Evolutionary conservation across 2,113 vertebrate genomes (phyloP).

Genomic region (Grammomys dolichurus): DNA sequence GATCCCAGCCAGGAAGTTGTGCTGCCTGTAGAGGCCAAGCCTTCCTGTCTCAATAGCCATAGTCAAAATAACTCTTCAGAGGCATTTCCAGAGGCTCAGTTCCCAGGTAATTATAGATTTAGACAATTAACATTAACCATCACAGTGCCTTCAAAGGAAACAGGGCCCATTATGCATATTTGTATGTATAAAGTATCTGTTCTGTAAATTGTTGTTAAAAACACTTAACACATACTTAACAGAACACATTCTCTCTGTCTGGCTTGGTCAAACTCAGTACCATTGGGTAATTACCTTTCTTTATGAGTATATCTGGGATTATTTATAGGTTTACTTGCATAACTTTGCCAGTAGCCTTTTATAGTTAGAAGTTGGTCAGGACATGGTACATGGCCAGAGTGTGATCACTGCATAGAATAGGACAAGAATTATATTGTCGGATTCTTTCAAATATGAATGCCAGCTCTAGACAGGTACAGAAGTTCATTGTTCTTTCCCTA

Average conservation of each 20-base stretch:
- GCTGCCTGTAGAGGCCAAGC: too few species aligned
- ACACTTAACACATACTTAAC: not conserved
- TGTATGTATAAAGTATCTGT: not conserved
- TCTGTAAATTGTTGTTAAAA: not conserved
- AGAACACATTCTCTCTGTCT: not conserved
- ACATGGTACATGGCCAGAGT: not conserved
- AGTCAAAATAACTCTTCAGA: not conserved
- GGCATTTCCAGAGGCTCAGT: not conserved
- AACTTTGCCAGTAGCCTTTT: not conserved
- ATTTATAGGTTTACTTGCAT: conserved; percentile 22
- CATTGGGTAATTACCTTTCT: conserved; percentile 6
- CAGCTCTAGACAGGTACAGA: not conserved
- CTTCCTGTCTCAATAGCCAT: too few species aligned
- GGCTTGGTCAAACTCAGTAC: not conserved
- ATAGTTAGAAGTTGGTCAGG: not conserved
- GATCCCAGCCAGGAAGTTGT: too few species aligned
- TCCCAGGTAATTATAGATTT: not conserved
- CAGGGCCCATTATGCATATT: not conserved
- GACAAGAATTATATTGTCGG: not conserved
- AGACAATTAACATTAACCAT: not conserved
- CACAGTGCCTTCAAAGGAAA: conserved; percentile 16
- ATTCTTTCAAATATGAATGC: not conserved
- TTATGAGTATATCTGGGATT: not conserved
- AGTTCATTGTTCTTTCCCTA: conserved; percentile 32
- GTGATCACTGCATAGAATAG: not conserved